Conservation (phyloP, 2,113 vertebrate species). For the Hippocampus comes region DNA sequence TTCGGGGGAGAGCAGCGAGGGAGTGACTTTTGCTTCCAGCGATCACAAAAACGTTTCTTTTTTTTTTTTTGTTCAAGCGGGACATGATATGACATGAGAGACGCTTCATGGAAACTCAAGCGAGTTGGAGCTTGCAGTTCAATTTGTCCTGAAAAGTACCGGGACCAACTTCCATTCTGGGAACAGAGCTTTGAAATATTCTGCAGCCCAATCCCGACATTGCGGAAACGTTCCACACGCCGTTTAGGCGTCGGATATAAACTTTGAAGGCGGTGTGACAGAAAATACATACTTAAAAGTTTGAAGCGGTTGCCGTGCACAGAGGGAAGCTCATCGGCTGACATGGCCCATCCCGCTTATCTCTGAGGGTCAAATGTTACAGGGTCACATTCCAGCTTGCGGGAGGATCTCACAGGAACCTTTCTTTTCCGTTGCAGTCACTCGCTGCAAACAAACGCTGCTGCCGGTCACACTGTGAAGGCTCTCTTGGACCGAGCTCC, state of each 20-base stretch:
- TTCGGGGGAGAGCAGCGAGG: constrained; percentile 33
- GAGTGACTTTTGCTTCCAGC: constrained; percentile 35
- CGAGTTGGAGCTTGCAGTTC: constrained; percentile 24
- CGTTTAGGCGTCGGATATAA: too few species aligned
- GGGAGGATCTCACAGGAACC: constrained; percentile 36
- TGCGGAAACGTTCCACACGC: too few species aligned
- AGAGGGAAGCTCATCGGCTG: too few species aligned
- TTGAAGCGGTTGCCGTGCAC: too few species aligned
- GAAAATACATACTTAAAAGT: too few species aligned
- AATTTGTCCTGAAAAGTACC: not conserved
- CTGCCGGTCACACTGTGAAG: not conserved
- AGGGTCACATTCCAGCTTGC: constrained; percentile 66
- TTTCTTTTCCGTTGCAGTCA: constrained; percentile 12
- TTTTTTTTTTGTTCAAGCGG: not conserved
- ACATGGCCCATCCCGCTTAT: constrained; percentile 39
- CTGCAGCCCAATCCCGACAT: too few species aligned
- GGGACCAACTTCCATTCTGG: not conserved
- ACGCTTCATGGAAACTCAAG: constrained; percentile 4
- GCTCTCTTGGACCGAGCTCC: not conserved
- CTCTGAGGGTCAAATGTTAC: constrained; percentile 53
- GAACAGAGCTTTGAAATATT: not conserved
- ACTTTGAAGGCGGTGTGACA: too few species aligned
- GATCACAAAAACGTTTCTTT: constrained; percentile 1
- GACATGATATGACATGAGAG: constrained; percentile 32
- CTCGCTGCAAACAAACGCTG: not conserved